phyloP scores from a whole-genome alignment of 2,113 vertebrate genomes.

The Proteles cristata region DNA sequence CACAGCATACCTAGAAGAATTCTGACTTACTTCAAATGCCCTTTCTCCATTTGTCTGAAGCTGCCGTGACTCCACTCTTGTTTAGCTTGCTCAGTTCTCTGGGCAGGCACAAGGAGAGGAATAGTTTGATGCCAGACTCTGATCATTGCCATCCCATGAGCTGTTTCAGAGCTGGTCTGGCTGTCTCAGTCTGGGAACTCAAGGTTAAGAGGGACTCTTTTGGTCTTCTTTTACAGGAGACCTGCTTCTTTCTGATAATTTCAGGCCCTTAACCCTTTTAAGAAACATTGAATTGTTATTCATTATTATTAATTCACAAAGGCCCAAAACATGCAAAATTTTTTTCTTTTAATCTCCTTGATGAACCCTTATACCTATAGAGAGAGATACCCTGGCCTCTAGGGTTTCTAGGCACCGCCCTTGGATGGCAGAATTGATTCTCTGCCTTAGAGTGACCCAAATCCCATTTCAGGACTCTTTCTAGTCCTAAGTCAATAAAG shows the following conservation, averaged over 20 bases:
- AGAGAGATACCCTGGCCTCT: neutral
- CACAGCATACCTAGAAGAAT: neutral
- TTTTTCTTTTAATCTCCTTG: neutral
- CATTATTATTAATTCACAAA: neutral
- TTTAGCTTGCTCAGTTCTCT: neutral
- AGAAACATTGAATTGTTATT: neutral
- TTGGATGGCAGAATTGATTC: neutral
- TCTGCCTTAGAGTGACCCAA: neutral
- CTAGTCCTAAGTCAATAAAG: neutral
- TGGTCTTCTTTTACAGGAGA: neutral
- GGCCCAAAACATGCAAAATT: neutral
- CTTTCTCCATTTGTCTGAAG: neutral
- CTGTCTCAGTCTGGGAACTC: neutral
- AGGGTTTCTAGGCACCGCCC: neutral
- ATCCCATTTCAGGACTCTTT: neutral
- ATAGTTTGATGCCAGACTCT: neutral
- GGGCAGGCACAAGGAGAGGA: neutral
- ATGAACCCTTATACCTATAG: neutral
- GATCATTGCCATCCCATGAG: too few relatives aligned
- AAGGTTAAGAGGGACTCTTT: neutral
- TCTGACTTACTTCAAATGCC: neutral
- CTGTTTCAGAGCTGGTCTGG: neutral
- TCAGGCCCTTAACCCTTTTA: neutral
- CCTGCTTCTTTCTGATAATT: neutral
- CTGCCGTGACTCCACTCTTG: neutral